phyloP scores from a whole-genome alignment of 2,797 vertebrate species.

The Amphiprion clarkii region DNA sequence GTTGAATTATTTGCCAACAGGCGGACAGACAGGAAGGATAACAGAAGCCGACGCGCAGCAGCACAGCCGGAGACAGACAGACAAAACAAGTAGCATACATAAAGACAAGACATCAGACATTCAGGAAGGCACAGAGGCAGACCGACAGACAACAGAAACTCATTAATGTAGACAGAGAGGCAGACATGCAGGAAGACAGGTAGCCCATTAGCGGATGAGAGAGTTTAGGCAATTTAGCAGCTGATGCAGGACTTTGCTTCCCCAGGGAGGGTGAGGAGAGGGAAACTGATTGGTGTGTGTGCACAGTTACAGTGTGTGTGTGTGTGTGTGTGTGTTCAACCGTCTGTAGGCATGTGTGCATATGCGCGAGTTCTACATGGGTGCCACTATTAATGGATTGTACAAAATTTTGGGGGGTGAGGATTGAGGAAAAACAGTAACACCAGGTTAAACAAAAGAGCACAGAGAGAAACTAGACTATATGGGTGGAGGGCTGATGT shows the following conservation, averaged over 20 bases:
- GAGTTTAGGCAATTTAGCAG: conserved; percentile 79
- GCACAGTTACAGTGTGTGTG: conserved; percentile 5
- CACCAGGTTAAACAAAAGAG: conserved; percentile 16
- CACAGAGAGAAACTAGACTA: background rate
- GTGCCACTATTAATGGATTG: conserved; percentile 43
- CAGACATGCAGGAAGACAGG: conserved; percentile 69
- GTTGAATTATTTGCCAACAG: conserved; percentile 2
- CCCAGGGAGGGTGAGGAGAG: conserved; percentile 47
- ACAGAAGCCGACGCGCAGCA: conserved; percentile 16
- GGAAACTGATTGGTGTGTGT: conserved; percentile 36
- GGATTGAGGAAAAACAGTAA: conserved; percentile 19
- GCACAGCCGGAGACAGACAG: conserved; percentile 20
- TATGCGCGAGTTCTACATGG: conserved; percentile 48
- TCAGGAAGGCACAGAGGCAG: conserved; percentile 51
- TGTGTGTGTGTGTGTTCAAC: conserved; percentile 26
- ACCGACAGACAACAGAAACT: conserved; percentile 55
- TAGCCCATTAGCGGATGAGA: conserved; percentile 76
- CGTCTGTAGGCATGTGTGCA: conserved; percentile 29
- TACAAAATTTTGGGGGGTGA: conserved; percentile 36
- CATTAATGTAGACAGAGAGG: conserved; percentile 68
- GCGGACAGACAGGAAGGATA: background rate
- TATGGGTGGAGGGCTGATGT: background rate
- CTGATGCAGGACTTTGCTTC: conserved; percentile 75
- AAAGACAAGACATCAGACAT: conserved; percentile 63
- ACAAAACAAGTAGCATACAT: conserved; percentile 34